phyloP scores from a whole-genome alignment of 1,140 invertebrate species.

The Drosophila ohnishii region DNA sequence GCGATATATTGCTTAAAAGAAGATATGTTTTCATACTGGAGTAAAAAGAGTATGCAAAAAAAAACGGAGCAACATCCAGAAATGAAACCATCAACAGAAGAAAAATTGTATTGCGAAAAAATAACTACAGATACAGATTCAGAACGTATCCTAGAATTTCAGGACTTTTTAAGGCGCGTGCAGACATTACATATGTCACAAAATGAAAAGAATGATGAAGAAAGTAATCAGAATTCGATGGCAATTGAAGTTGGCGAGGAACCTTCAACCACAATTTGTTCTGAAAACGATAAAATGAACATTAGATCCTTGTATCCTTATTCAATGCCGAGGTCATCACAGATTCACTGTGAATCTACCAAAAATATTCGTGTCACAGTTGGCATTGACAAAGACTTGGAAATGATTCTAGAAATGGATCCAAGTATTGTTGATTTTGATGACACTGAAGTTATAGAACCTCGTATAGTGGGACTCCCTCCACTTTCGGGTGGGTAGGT shows the following conservation, averaged over 20 bases:
- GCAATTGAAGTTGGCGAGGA: constrained; percentile 68
- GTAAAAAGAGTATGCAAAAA: constrained; percentile 39
- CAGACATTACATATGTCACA: constrained; percentile 67
- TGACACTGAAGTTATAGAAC: constrained; percentile 55
- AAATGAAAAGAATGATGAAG: not conserved
- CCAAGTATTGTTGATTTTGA: constrained; percentile 85
- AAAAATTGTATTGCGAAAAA: not conserved
- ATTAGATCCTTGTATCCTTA: not conserved
- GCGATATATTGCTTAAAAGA: not conserved
- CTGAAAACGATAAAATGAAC: constrained; percentile 47
- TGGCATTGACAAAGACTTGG: constrained; percentile 86
- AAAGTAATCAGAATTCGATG: not conserved
- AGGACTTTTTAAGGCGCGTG: constrained; percentile 62
- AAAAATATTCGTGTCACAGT: constrained; percentile 84
- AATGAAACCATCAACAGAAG: not conserved
- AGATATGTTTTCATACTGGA: constrained; percentile 67
- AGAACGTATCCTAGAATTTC: constrained; percentile 58
- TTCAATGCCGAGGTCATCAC: not conserved
- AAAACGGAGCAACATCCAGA: not conserved
- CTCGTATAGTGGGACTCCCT: constrained; percentile 68
- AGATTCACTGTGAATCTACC: constrained; percentile 15
- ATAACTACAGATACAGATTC: constrained; percentile 9
- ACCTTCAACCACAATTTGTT: constrained; percentile 30
- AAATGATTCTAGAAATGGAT: constrained; percentile 87
- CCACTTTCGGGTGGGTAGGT: constrained; percentile 83